A percentile compares a stretch with the other conserved stretches of the same genome.
phyloP scores from a whole-genome alignment of 2,888 invertebrate species.

The Glyphotaelius pellucidus region DNA sequence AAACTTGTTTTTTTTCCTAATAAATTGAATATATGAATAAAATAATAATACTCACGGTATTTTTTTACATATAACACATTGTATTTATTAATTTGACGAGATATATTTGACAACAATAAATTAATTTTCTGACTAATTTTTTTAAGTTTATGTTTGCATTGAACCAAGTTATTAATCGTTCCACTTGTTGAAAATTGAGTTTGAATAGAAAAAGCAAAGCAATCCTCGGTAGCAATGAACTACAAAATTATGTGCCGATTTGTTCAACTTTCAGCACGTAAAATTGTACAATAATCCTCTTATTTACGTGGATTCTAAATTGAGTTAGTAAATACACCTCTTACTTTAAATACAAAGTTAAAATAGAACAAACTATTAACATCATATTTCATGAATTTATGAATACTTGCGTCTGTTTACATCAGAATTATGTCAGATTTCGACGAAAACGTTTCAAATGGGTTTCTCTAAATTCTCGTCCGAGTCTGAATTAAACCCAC shows the following conservation, averaged over 20 bases:
- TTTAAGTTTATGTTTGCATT: not conserved
- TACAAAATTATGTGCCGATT: not conserved
- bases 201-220: not conserved
- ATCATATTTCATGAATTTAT: not conserved
- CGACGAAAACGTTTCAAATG: not conserved
- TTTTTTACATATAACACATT: too few species aligned
- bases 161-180: not conserved
- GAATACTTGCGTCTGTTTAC: not conserved
- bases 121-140: not conserved
- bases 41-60: too few species aligned
- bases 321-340: not conserved
- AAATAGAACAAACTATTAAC: not conserved
- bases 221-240: not conserved
- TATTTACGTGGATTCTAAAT: not conserved
- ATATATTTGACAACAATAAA: too few species aligned
- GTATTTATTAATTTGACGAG: too few species aligned
- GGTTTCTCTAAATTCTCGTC: not conserved
- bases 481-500: not conserved
- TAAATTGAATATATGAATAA: too few species aligned
- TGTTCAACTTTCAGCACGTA: not conserved
- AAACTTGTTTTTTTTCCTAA: too few species aligned
- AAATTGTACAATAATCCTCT: not conserved
- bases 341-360: not conserved
- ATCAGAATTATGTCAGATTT: not conserved
- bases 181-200: not conserved